phyloP scores from a whole-genome alignment of 1,140 invertebrate genomes.

The Heterodera schachtii region DNA sequence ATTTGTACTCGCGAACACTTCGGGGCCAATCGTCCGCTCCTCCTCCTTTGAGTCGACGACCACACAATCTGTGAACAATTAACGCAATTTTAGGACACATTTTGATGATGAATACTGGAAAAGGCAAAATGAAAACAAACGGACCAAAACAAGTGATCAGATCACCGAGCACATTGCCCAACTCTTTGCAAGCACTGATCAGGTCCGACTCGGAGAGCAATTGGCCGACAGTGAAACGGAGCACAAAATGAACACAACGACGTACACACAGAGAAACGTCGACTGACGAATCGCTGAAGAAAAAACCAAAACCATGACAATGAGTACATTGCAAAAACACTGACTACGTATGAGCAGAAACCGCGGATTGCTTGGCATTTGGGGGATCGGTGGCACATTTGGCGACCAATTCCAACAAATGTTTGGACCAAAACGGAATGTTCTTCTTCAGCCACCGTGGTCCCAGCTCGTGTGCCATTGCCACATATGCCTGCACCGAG shows the following conservation, averaged over 20 bases:
- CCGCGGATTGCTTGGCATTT: background rate
- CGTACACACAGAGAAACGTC: slow-evolving; percentile 90
- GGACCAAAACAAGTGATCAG: slow-evolving; percentile 87
- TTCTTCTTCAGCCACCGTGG: slow-evolving; percentile 90
- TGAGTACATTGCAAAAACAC: too few relatives aligned
- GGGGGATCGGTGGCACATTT: slow-evolving; percentile 45
- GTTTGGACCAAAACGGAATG: slow-evolving; percentile 79
- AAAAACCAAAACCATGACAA: slow-evolving; percentile 31
- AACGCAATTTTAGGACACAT: background rate
- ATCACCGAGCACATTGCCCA: slow-evolving; percentile 85
- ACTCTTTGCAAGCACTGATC: slow-evolving; percentile 88
- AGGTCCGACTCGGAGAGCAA: slow-evolving; percentile 95
- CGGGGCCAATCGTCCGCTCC: slow-evolving; percentile 56
- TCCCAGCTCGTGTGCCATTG: slow-evolving; percentile 87
- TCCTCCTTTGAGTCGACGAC: slow-evolving; percentile 54
- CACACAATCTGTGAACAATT: slow-evolving; percentile 48
- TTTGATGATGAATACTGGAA: too few relatives aligned
- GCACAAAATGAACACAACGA: slow-evolving; percentile 93
- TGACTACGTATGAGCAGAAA: background rate
- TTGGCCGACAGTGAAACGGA: slow-evolving; percentile 84
- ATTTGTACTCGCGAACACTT: slow-evolving; percentile 62
- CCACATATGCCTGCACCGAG: slow-evolving; percentile 81
- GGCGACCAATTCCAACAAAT: slow-evolving; percentile 87
- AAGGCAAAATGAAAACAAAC: slow-evolving; percentile 34
- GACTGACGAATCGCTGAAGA: slow-evolving; percentile 68